These are phyloP conservation scores for Neodiprion lecontei DNA, from an alignment of 1,140 invertebrate genomes.

Conservation along the genomic window DNA sequence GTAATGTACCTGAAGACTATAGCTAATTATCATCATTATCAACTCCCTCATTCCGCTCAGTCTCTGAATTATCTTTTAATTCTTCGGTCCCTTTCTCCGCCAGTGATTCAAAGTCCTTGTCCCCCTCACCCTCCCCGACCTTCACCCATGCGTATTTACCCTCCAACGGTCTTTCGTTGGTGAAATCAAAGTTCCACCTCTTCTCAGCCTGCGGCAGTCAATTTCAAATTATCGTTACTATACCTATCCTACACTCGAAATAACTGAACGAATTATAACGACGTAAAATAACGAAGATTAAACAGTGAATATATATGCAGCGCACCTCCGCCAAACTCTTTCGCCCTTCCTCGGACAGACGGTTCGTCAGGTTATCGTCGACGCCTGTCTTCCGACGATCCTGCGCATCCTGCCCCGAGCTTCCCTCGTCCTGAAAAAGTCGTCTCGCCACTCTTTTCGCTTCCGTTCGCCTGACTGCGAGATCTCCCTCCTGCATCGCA, in stretches of 20 bases:
- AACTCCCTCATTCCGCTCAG: slow-evolving; percentile 16
- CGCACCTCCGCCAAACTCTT: slow-evolving; percentile 39
- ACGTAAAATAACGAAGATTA: slow-evolving; percentile 4
- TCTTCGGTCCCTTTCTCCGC: slow-evolving; percentile 19
- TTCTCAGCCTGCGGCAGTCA: slow-evolving; percentile 38
- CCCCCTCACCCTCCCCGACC: slow-evolving; percentile 33
- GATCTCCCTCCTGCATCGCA: slow-evolving; percentile 46
- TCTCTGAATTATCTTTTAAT: slow-evolving; percentile 24
- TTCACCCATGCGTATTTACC: slow-evolving; percentile 49
- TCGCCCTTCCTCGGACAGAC: slow-evolving; percentile 34
- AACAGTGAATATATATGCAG: slow-evolving; percentile 9
- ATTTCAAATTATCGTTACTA: not conserved
- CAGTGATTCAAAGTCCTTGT: slow-evolving; percentile 20
- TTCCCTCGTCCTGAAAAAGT: slow-evolving; percentile 42
- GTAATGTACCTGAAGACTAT: too few species aligned
- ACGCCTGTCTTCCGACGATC: slow-evolving; percentile 22
- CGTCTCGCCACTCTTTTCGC: slow-evolving; percentile 43
- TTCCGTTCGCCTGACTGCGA: slow-evolving; percentile 36
- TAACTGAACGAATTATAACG: not conserved
- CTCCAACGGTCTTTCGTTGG: slow-evolving; percentile 44
- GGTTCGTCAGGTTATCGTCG: slow-evolving; percentile 32
- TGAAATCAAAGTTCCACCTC: slow-evolving; percentile 57
- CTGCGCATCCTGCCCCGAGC: slow-evolving; percentile 17
- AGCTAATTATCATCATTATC: slow-evolving; percentile 15
- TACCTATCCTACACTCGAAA: too few species aligned